Evolutionary conservation across 2,797 vertebrate genomes (phyloP), one percentile per base, ranked within the genome.

Genomic region (Chaunax sp.): DNA sequence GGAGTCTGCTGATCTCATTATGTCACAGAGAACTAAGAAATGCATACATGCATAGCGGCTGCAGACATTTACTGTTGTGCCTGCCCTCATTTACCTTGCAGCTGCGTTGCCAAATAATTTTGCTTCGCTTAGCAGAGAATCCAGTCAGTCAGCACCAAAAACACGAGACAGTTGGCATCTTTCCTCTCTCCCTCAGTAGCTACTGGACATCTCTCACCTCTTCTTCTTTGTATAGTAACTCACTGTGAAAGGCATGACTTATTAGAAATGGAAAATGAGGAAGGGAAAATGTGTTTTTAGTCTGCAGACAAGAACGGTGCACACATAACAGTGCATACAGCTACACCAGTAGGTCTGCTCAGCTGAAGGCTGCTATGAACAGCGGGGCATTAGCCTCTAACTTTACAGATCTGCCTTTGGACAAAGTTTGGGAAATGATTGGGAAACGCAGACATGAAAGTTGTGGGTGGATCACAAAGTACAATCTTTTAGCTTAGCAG

Each of bases 121-220:
- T 67, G 63, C 85, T 78, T 78, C 30, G 63, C 73, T 77, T 75
- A 70, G 78, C 77, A 77, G 49, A 77, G 68, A 86, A 80, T 78
- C 54, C 54, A 57, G 63, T 71, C 79, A 60, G 74, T 89, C 84
- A 84, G 84, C 87, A 84, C 69, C 82, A 80, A 80, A 78, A 84
- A 49, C 57, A 20, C 8, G 38, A 69, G 61, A 69, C 64, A 14
- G 61, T 65, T 77, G 61, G 72, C 77, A 58, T 87, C 62, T 65
- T 64, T 74, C 35, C 54, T 51, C 43, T 67, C 38, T 67, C 61
- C 23, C 56, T 81, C 72, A 67, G 83, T 72, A 80, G 70, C 71
- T 70, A 45, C 64, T 66, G 64, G 80, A 78, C 67, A 67, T 52
- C 56, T 56, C 51, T 15, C 55, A 59, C 58, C 56, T 64, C 58